Conservation (phyloP, 2,113 vertebrate species). For the human region DNA sequence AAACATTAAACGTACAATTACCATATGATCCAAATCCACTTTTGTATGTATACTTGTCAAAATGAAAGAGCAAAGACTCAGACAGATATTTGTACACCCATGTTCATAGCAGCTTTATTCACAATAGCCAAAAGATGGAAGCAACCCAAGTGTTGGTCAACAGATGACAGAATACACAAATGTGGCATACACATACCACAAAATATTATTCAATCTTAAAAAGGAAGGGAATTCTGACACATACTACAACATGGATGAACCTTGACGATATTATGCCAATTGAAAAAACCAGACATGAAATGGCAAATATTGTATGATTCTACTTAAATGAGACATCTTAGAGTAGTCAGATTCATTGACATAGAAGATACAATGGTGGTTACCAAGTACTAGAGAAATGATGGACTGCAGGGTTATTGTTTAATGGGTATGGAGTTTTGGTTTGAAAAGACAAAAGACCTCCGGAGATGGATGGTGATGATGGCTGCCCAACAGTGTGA, state of each 20-base stretch:
- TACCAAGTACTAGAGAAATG: too few relatives aligned
- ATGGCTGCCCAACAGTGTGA: rapidly evolving
- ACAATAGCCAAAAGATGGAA: neutral
- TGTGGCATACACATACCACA: too few relatives aligned
- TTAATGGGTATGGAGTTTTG: neutral
- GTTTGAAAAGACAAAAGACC: neutral
- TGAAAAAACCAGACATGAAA: neutral
- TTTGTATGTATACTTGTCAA: neutral
- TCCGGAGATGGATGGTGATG: neutral
- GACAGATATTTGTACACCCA: neutral
- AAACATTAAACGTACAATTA: neutral
- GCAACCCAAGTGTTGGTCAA: neutral
- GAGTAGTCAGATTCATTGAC: neutral
- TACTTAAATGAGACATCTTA: neutral
- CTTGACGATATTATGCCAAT: neutral
- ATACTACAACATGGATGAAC: too few relatives aligned
- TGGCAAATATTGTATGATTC: neutral
- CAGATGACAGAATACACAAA: neutral
- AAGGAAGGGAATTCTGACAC: neutral
- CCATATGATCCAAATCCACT: neutral
- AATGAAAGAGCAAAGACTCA: neutral
- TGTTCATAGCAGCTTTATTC: neutral
- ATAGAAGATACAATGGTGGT: neutral
- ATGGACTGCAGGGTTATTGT: neutral
- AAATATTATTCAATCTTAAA: neutral